These are phyloP conservation scores for Ophioninae sp. DNA, from an alignment of 2,888 invertebrate genomes.

Conservation along the genomic window DNA sequence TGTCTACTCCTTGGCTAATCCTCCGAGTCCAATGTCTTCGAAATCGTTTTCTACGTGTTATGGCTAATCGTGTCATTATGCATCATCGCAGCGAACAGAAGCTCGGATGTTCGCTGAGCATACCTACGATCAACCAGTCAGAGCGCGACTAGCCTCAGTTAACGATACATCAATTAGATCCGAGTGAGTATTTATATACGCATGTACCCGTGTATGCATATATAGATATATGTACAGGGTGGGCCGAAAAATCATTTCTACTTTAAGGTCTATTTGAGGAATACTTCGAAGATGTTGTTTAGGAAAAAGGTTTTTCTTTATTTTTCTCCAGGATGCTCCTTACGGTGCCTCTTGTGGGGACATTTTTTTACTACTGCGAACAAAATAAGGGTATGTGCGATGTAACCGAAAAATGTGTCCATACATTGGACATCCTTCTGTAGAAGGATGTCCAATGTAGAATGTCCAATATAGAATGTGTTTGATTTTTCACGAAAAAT, in stretches of 20 bases:
- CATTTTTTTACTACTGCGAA: no score
- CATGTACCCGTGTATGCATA: conserved; percentile 39
- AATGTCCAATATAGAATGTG: no score
- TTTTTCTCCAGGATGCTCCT: no score
- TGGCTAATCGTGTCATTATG: neutral
- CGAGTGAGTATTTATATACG: conserved; percentile 57
- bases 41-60: conserved; percentile 1
- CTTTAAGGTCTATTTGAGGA: no score
- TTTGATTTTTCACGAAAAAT: no score
- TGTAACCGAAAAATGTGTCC: no score
- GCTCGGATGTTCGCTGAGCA: conserved; percentile 39
- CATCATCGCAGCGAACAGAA: conserved; percentile 28
- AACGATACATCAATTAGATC: conserved; percentile 75
- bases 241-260: neutral
- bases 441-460: no score
- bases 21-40: neutral
- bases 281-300: no score
- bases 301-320: no score
- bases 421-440: no score
- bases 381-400: no score
- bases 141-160: conserved; percentile 60
- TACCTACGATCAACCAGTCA: conserved; percentile 45
- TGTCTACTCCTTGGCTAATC: neutral
- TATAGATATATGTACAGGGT: conserved; percentile 25
- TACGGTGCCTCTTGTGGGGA: no score